Evolutionary conservation across 2,888 invertebrate genomes (phyloP).

Genomic region (Micropterix aruncella): DNA sequence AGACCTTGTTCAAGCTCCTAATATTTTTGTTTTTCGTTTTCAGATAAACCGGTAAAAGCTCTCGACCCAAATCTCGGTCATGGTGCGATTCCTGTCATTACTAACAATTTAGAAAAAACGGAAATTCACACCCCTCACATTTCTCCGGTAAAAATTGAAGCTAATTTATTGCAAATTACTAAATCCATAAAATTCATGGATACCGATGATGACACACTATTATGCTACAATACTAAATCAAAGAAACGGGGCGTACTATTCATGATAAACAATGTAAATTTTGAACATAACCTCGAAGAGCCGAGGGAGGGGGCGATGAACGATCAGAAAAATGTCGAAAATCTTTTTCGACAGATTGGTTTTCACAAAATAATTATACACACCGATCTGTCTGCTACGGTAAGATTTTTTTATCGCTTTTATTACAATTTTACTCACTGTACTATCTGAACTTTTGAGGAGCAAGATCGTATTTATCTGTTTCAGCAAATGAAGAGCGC

Average conservation of each 20-base stretch:
- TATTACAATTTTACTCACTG: slow-evolving; percentile 1
- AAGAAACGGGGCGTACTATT: slow-evolving; percentile 42
- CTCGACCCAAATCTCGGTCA: too few relatives aligned
- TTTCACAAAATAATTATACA: slow-evolving; percentile 29
- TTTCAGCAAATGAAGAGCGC: slow-evolving; percentile 25
- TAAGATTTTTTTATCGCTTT: slow-evolving; percentile 15
- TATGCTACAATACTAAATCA: slow-evolving; percentile 37
- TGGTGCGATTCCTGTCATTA: too few relatives aligned
- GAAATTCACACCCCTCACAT: too few relatives aligned
- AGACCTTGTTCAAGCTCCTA: too few relatives aligned
- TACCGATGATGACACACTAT: slow-evolving; percentile 14
- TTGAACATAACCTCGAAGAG: slow-evolving; percentile 23
- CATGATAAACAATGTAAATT: slow-evolving; percentile 46
- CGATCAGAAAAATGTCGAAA: slow-evolving; percentile 40
- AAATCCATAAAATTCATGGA: slow-evolving; percentile 7
- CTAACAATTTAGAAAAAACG: too few relatives aligned
- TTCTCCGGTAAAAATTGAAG: too few relatives aligned
- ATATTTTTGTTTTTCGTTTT: too few relatives aligned
- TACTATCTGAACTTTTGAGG: too few relatives aligned
- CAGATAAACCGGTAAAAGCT: too few relatives aligned
- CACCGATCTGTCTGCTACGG: slow-evolving; percentile 27
- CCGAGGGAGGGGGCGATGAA: slow-evolving; percentile 42
- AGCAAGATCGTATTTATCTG: too few relatives aligned
- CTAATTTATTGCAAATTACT: slow-evolving; percentile 5
- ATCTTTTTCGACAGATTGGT: slow-evolving; percentile 45